Conservation (phyloP, 2,113 vertebrate species). For the Agapornis roseicollis region DNA sequence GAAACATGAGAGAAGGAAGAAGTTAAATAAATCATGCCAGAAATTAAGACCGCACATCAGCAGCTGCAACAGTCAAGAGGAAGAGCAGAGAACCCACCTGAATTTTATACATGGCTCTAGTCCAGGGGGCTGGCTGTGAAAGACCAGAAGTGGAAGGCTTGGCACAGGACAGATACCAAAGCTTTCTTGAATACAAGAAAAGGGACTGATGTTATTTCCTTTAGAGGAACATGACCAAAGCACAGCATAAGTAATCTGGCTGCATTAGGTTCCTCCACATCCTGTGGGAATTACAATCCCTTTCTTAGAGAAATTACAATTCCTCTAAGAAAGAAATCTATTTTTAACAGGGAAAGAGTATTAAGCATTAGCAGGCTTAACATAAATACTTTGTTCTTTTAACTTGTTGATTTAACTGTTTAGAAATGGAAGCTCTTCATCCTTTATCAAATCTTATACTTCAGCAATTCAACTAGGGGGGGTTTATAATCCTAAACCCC, state of each 20-base stretch:
- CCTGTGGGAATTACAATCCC: background rate
- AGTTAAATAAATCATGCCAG: background rate
- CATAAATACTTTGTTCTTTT: background rate
- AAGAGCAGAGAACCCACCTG: background rate
- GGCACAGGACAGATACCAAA: background rate
- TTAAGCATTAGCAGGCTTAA: background rate
- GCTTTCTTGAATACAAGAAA: background rate
- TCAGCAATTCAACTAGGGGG: background rate
- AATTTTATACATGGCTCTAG: background rate
- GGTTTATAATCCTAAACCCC: background rate
- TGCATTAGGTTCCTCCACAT: background rate
- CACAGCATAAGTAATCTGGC: background rate
- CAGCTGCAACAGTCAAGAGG: background rate
- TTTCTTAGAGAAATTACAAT: too few species aligned
- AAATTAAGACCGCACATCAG: background rate
- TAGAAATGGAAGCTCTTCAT: background rate
- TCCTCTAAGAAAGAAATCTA: background rate
- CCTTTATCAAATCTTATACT: background rate
- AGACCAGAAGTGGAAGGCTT: background rate
- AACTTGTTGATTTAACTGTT: background rate
- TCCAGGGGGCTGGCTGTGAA: background rate
- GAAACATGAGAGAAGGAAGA: background rate
- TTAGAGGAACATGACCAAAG: background rate
- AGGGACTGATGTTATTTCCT: constrained; percentile 7
- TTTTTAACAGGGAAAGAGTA: background rate